Evolutionary conservation across 2,113 vertebrate genomes (phyloP).

Genomic region (Ciconia boyciana): DNA sequence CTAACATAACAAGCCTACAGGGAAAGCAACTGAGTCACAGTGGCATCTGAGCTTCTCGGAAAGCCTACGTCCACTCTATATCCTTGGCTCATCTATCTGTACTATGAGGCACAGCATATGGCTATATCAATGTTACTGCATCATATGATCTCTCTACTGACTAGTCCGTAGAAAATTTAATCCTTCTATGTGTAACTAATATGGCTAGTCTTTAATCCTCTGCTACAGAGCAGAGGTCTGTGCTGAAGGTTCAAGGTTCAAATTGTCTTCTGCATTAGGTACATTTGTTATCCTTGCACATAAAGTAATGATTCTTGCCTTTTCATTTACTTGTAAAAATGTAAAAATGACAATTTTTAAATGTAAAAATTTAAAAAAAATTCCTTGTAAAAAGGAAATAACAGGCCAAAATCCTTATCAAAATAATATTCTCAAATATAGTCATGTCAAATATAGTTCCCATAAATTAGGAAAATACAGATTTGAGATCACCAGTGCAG

Average conservation of each 20-base stretch:
- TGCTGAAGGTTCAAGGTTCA: background rate
- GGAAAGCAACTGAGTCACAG: constrained; percentile 17
- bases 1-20: background rate
- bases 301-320: background rate
- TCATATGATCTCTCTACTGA: background rate
- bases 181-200: background rate
- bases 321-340: background rate
- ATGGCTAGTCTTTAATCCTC: background rate
- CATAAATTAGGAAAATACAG: background rate
- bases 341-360: too few relatives aligned
- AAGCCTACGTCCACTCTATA: background rate
- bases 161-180: background rate
- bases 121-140: background rate
- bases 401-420: background rate
- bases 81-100: background rate
- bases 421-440: background rate
- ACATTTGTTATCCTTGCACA: background rate
- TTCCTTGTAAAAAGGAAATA: background rate
- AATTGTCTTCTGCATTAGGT: background rate
- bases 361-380: too few relatives aligned
- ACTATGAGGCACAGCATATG: background rate
- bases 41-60: background rate
- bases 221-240: background rate
- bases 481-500: background rate
- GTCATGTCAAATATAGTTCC: background rate